Evolutionary conservation across 2,888 invertebrate species (phyloP).

Genomic region (Parnassius mnemosyne): DNA sequence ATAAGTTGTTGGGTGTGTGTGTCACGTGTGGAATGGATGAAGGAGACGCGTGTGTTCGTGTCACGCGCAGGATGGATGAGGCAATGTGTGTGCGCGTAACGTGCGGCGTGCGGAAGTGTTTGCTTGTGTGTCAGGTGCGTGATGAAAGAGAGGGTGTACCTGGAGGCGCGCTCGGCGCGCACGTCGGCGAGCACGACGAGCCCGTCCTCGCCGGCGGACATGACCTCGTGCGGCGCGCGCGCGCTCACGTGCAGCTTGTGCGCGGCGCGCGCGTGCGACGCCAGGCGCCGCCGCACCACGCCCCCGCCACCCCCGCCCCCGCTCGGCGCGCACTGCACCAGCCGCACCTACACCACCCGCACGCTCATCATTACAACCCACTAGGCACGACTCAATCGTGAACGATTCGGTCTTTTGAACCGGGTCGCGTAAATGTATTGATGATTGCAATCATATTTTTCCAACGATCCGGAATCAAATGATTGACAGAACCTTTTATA

Average conservation of each 20-base stretch:
- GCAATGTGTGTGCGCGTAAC: too few species aligned
- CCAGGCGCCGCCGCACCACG: slow-evolving; percentile 82
- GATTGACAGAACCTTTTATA: background rate
- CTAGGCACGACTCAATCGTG: too few species aligned
- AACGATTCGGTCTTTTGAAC: too few species aligned
- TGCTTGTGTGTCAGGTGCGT: too few species aligned
- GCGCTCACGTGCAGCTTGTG: slow-evolving; percentile 91
- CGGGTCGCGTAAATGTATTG: too few species aligned
- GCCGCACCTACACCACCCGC: slow-evolving; percentile 68
- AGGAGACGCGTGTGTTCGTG: too few species aligned
- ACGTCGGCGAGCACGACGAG: slow-evolving; percentile 90
- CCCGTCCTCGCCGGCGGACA: slow-evolving; percentile 95
- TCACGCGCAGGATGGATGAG: too few species aligned
- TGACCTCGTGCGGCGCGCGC: slow-evolving; percentile 87
- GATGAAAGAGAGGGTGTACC: slow-evolving; percentile 80
- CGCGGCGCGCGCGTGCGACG: slow-evolving; percentile 87
- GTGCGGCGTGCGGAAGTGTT: too few species aligned
- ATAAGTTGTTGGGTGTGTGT: too few species aligned
- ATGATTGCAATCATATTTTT: background rate
- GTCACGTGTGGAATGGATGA: too few species aligned
- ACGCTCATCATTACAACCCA: too few species aligned
- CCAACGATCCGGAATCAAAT: background rate
- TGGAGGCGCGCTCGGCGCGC: slow-evolving; percentile 82
- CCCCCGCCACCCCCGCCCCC: slow-evolving; percentile 47
- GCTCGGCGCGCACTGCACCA: slow-evolving; percentile 80